phyloP scores from a whole-genome alignment of 2,888 invertebrate genomes.

The Cryptops parisi region DNA sequence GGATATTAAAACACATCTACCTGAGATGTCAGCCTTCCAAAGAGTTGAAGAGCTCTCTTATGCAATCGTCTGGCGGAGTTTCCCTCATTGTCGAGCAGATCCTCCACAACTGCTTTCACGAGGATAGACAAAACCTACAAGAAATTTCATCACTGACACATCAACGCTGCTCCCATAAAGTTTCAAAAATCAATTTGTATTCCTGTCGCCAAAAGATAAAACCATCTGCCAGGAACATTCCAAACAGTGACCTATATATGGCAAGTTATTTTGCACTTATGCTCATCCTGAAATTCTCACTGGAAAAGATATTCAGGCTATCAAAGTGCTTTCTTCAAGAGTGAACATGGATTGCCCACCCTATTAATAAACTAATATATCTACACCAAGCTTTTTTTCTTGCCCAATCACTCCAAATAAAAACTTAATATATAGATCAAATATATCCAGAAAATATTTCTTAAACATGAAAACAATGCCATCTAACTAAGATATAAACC shows the following conservation, averaged over 20 bases:
- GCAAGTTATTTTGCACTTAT: background rate
- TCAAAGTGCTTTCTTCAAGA: too few relatives aligned
- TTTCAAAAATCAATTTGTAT: background rate
- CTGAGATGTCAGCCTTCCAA: slow-evolving; percentile 54
- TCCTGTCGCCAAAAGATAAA: background rate
- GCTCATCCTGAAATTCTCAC: background rate
- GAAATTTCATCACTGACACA: background rate
- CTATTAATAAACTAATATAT: too few relatives aligned
- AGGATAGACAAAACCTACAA: slow-evolving; percentile 44
- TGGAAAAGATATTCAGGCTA: background rate
- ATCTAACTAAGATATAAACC: too few relatives aligned
- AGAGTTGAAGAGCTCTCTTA: slow-evolving; percentile 47
- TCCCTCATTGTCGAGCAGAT: slow-evolving; percentile 44
- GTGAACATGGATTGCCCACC: too few relatives aligned
- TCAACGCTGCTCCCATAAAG: background rate
- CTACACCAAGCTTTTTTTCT: too few relatives aligned
- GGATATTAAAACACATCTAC: slow-evolving; percentile 24
- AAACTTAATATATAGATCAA: too few relatives aligned
- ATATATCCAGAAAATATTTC: too few relatives aligned
- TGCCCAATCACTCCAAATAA: too few relatives aligned
- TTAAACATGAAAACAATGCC: too few relatives aligned
- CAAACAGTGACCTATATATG: background rate
- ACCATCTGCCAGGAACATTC: too few relatives aligned
- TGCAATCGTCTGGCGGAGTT: slow-evolving; percentile 38
- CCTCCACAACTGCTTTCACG: slow-evolving; percentile 50